These are phyloP conservation scores for Hipposideros armiger DNA, from an alignment of 2,113 vertebrate genomes.

Conservation along the genomic window DNA sequence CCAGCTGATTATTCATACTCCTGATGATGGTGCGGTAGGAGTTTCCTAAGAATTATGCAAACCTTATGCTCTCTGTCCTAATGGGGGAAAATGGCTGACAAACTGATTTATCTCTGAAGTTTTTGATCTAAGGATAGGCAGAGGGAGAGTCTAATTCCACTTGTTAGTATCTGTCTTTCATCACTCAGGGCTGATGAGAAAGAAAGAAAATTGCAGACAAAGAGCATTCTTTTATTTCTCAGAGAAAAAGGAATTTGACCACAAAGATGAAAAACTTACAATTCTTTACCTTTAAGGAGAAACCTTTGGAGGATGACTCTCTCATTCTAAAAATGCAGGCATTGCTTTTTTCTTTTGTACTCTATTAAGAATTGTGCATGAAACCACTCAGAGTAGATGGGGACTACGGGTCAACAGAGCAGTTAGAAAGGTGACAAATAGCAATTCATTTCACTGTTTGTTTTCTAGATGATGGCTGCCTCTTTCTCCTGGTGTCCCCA, in stretches of 20 bases:
- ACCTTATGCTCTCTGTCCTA: not conserved
- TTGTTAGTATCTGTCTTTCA: conserved; percentile 59
- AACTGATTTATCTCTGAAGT: conserved; percentile 47
- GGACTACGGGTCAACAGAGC: conserved; percentile 60
- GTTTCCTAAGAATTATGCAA: not conserved
- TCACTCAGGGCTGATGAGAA: conserved; percentile 53
- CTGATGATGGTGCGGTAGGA: not conserved
- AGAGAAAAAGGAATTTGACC: conserved; percentile 60
- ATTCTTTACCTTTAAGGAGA: conserved; percentile 60
- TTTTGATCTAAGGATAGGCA: conserved; percentile 59
- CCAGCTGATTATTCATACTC: not conserved
- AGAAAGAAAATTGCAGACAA: conserved; percentile 59
- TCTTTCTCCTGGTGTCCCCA: conserved; percentile 36
- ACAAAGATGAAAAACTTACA: conserved; percentile 48
- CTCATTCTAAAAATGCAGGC: conserved; percentile 62
- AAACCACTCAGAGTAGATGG: conserved; percentile 64
- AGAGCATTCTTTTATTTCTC: conserved; percentile 54
- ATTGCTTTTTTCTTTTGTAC: conserved; percentile 65
- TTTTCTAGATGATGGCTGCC: conserved; percentile 73
- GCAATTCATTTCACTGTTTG: conserved; percentile 76
- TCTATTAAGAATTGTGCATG: conserved; percentile 66
- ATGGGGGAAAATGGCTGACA: not conserved
- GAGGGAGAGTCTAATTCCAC: conserved; percentile 18
- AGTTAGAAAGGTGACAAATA: conserved; percentile 74
- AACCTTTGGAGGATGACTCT: conserved; percentile 48